Evolutionary conservation across 2,113 vertebrate genomes (phyloP).

Genomic region (Plestiodon gilberti): DNA sequence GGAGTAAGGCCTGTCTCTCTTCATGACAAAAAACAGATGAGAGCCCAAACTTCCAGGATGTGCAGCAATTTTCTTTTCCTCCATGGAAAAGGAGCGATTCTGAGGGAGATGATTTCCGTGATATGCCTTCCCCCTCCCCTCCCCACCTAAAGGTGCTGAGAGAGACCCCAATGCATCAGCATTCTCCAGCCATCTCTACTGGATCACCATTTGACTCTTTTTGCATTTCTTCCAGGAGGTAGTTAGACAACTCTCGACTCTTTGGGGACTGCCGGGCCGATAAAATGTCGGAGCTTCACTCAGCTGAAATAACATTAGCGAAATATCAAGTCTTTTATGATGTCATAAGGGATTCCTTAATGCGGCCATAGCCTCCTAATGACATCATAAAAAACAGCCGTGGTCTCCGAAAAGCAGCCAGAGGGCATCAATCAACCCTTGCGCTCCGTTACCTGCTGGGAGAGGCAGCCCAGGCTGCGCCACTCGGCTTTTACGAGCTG

Average conservation of each 20-base stretch:
- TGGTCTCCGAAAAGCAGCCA: constrained; percentile 71
- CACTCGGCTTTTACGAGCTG: constrained; percentile 60
- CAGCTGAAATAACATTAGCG: constrained; percentile 82
- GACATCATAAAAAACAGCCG: constrained; percentile 83
- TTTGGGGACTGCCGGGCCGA: constrained; percentile 70
- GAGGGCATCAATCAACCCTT: constrained; percentile 78
- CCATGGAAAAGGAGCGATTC: too few relatives aligned
- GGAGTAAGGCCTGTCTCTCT: too few relatives aligned
- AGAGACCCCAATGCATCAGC: constrained; percentile 69
- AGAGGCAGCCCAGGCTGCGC: constrained; percentile 43
- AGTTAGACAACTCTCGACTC: constrained; percentile 78
- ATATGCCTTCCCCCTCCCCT: too few relatives aligned
- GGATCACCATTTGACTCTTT: constrained; percentile 79
- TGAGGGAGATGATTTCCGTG: too few relatives aligned
- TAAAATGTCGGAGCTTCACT: constrained; percentile 78
- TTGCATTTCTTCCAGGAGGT: constrained; percentile 65
- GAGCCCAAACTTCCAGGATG: too few relatives aligned
- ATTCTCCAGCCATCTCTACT: constrained; percentile 73
- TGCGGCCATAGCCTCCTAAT: constrained; percentile 78
- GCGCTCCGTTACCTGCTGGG: constrained; percentile 56
- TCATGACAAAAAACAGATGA: too few relatives aligned
- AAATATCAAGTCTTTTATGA: constrained; percentile 85
- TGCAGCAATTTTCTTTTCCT: too few relatives aligned
- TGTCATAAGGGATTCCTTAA: constrained; percentile 84
- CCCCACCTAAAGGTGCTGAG: constrained; percentile 66